A percentile compares a stretch with the other conserved stretches of the same genome.
These are phyloP conservation scores for Salmo trutta DNA, from an alignment of 2,797 vertebrate genomes.

Conservation along the genomic window DNA sequence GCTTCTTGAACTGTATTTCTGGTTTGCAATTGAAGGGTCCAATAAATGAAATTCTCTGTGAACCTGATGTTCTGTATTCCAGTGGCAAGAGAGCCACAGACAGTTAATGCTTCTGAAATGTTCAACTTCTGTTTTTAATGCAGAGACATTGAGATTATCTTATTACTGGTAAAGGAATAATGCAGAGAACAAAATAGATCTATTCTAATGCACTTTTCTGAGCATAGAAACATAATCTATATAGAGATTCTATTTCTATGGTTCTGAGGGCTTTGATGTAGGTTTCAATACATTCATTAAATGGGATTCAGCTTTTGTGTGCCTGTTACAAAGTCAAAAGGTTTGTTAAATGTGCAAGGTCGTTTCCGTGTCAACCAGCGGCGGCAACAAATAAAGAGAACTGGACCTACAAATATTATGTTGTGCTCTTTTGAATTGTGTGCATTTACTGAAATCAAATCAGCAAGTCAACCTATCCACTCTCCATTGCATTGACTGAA, in stretches of 20 bases:
- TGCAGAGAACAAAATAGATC: neutral
- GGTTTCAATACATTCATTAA: neutral
- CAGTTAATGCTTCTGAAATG: neutral
- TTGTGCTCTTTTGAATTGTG: neutral
- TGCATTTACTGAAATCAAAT: conserved; percentile 41
- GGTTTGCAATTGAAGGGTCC: neutral
- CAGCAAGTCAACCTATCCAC: conserved; percentile 49
- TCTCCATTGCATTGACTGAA: conserved; percentile 34
- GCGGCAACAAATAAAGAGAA: neutral
- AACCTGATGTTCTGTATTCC: neutral
- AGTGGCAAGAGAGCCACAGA: neutral
- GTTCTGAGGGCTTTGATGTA: neutral
- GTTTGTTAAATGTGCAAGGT: neutral
- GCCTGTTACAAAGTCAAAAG: neutral
- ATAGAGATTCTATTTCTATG: neutral
- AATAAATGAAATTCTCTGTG: conserved; percentile 1
- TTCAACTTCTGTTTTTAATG: neutral
- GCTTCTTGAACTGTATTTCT: conserved; percentile 2
- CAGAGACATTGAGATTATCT: neutral
- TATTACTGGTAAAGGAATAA: neutral
- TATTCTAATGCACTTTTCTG: neutral
- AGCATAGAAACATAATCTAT: too few relatives aligned
- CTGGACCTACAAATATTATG: neutral
- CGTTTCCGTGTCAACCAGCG: neutral
- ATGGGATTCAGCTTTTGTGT: neutral